These are phyloP conservation scores for Valencia hispanica DNA, from an alignment of 2,797 vertebrate species.

Conservation along the genomic window DNA sequence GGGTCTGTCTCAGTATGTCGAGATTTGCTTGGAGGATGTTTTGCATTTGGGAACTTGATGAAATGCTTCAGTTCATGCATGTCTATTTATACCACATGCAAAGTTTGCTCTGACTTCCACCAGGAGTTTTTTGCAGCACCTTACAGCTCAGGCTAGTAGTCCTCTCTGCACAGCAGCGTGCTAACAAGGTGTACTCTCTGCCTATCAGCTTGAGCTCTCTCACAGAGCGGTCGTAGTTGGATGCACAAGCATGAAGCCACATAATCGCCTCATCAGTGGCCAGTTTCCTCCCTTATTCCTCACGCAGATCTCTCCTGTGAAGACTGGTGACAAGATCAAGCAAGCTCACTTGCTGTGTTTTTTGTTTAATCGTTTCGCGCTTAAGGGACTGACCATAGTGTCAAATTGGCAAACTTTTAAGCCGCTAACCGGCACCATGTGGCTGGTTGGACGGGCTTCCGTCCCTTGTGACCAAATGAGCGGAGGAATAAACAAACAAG, in stretches of 20 bases:
- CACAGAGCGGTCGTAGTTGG: conserved; percentile 71
- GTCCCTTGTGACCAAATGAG: conserved; percentile 29
- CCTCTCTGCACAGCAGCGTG: conserved; percentile 72
- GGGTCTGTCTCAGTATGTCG: conserved; percentile 34
- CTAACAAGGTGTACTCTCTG: conserved; percentile 75
- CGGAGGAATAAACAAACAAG: conserved; percentile 8
- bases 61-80: conserved; percentile 34
- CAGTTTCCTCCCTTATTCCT: conserved; percentile 66
- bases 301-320: conserved; percentile 64
- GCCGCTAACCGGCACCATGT: conserved; percentile 21
- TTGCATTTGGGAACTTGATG: conserved; percentile 37
- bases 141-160: conserved; percentile 63
- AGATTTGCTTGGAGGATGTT: conserved; percentile 42
- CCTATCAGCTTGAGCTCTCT: conserved; percentile 57
- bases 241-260: conserved; percentile 72
- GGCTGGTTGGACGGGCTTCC: background rate
- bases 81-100: conserved; percentile 33
- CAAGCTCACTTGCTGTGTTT: conserved; percentile 64
- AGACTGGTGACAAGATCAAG: conserved; percentile 80
- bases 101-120: conserved; percentile 46
- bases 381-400: conserved; percentile 55
- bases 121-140: conserved; percentile 52
- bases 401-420: conserved; percentile 58
- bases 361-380: conserved; percentile 62
- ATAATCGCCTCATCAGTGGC: conserved; percentile 82